Conservation (phyloP, 2,113 vertebrate genomes). For the Desmodus rotundus region DNA sequence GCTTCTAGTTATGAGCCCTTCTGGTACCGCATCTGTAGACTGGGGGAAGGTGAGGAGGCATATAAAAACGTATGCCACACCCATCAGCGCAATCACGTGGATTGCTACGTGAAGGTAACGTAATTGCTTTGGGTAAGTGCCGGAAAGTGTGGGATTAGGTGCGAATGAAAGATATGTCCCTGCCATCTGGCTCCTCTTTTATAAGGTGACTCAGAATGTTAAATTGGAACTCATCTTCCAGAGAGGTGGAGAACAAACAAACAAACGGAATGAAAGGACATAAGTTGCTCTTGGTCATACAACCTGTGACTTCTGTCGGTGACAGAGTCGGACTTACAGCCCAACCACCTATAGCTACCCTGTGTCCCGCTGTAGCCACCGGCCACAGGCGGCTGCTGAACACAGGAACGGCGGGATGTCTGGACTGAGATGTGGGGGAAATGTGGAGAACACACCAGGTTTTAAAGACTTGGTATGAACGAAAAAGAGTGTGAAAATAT, state of each 20-base stretch:
- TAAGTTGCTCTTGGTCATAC: neutral
- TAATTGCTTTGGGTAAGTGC: neutral
- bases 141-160: neutral
- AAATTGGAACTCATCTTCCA: neutral
- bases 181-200: neutral
- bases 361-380: neutral
- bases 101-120: neutral
- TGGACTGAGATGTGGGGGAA: rapidly evolving
- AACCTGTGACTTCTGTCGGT: neutral
- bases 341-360: neutral
- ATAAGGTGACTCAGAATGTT: neutral
- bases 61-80: neutral
- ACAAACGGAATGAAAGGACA: neutral
- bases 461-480: neutral
- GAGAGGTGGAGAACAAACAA: neutral
- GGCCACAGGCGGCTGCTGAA: neutral
- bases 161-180: neutral
- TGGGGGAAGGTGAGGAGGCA: neutral
- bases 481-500: neutral
- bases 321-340: neutral
- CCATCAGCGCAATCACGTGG: neutral
- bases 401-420: too few species aligned
- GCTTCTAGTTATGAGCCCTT: neutral
- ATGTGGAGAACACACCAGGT: rapidly evolving
- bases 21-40: neutral